A percentile compares a stretch with the other conserved stretches of the same genome.
These are phyloP conservation scores for Chrysogorgia sp. DNA, from an alignment of 92 coral and sea anemone genomes.

Conservation along the genomic window DNA sequence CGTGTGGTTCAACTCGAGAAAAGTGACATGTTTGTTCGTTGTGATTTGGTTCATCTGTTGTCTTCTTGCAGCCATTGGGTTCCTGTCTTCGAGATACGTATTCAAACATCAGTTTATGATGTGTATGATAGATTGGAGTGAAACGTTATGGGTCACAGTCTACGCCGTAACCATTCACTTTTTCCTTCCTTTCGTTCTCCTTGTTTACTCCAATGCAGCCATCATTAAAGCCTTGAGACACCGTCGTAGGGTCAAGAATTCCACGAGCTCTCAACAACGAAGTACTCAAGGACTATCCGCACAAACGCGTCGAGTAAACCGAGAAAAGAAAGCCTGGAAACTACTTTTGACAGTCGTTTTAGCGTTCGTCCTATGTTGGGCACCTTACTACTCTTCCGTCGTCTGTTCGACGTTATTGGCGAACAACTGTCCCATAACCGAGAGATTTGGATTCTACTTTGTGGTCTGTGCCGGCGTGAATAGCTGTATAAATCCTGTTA, in stretches of 20 bases:
- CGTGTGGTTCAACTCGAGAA: neutral
- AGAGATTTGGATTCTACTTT: neutral
- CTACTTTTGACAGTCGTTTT: neutral
- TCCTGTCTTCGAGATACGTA: neutral
- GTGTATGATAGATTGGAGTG: neutral
- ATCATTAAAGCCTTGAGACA: neutral
- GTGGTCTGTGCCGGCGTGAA: neutral
- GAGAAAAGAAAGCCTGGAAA: slow-evolving; percentile 10
- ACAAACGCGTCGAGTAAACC: neutral
- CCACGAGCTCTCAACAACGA: too few relatives aligned
- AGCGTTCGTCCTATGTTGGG: neutral
- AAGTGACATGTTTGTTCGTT: neutral
- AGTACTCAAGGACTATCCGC: too few relatives aligned
- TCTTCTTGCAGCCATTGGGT: neutral
- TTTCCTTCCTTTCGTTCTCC: neutral
- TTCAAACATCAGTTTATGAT: neutral
- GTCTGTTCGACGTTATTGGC: neutral
- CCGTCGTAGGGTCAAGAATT: too few relatives aligned
- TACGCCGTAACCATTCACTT: neutral
- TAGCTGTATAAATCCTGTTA: neutral
- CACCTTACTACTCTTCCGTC: neutral
- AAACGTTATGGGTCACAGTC: neutral
- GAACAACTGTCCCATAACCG: neutral
- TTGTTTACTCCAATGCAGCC: neutral
- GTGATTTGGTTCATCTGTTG: neutral